A percentile compares a stretch with the other conserved stretches of the same genome.
These are phyloP conservation scores for Beris morrisii DNA, from an alignment of 2,888 invertebrate genomes.

Conservation along the genomic window DNA sequence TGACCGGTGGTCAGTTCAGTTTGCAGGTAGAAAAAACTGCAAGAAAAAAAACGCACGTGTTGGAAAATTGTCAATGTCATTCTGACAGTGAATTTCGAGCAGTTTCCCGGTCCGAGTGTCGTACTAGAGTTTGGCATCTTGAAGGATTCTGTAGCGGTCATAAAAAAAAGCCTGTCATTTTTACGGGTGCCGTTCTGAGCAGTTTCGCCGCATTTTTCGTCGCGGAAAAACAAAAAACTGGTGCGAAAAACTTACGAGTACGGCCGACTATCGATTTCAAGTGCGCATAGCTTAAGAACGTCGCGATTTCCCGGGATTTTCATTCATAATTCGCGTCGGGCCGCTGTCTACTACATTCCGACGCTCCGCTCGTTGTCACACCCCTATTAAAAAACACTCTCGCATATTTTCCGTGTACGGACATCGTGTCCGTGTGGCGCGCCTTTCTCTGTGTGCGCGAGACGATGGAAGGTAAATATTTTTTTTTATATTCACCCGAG, in stretches of 20 bases:
- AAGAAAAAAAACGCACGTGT: conserved; percentile 10
- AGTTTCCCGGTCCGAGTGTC: neutral
- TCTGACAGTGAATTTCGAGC: neutral
- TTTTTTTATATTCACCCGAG: conserved; percentile 42
- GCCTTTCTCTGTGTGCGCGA: conserved; percentile 38
- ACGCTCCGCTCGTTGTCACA: conserved; percentile 42
- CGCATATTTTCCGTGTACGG: conserved; percentile 7
- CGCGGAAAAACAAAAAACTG: neutral
- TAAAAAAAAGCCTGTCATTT: conserved; percentile 10
- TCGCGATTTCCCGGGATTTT: conserved; percentile 7
- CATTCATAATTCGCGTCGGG: conserved; percentile 23
- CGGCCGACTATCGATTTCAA: neutral
- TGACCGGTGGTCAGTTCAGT: too few species aligned
- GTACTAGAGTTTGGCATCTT: conserved; percentile 17
- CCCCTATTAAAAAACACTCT: conserved; percentile 39
- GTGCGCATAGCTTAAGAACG: neutral
- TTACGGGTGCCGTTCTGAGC: conserved; percentile 23
- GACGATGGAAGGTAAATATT: conserved; percentile 43
- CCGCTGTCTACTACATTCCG: conserved; percentile 50
- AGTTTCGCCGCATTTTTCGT: neutral
- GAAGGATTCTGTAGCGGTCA: neutral
- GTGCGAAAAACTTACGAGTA: neutral
- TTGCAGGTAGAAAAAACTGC: neutral
- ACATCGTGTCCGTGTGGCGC: conserved; percentile 26
- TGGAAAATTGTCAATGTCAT: neutral